These are phyloP conservation scores for Neoscelio sp. DNA, from an alignment of 2,888 invertebrate species.

Conservation along the genomic window DNA sequence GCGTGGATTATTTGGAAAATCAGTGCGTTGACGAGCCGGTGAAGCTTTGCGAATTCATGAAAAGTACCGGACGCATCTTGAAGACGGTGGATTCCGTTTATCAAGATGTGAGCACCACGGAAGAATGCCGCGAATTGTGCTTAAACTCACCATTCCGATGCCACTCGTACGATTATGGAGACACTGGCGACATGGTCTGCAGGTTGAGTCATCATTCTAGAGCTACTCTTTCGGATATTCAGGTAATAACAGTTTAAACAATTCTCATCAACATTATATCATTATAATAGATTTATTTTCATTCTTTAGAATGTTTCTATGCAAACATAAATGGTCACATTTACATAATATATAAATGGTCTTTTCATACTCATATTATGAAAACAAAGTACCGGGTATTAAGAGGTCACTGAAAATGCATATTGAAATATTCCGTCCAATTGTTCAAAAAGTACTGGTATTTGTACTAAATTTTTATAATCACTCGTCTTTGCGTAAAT, in stretches of 20 bases:
- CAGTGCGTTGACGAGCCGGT: constrained; percentile 97
- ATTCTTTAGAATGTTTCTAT: no score
- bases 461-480: no score
- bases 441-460: no score
- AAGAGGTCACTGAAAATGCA: no score
- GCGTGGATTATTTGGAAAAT: constrained; percentile 94
- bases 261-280: no score
- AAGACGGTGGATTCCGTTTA: constrained; percentile 97
- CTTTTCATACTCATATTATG: no score
- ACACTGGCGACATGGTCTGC: constrained; percentile 96
- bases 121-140: constrained; percentile 95
- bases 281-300: no score
- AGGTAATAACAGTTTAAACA: constrained; percentile 88
- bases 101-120: constrained; percentile 93
- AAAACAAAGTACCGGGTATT: no score
- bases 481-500: no score
- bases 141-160: constrained; percentile 94
- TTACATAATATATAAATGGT: no score
- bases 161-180: constrained; percentile 97
- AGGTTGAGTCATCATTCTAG: constrained; percentile 95
- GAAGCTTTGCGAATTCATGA: constrained; percentile 96
- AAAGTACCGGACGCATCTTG: constrained; percentile 93
- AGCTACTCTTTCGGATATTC: constrained; percentile 94
- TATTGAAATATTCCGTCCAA: no score
- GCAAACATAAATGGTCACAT: no score